Evolutionary conservation across 2,113 vertebrate genomes (phyloP).

Genomic region (Ictalurus punctatus): DNA sequence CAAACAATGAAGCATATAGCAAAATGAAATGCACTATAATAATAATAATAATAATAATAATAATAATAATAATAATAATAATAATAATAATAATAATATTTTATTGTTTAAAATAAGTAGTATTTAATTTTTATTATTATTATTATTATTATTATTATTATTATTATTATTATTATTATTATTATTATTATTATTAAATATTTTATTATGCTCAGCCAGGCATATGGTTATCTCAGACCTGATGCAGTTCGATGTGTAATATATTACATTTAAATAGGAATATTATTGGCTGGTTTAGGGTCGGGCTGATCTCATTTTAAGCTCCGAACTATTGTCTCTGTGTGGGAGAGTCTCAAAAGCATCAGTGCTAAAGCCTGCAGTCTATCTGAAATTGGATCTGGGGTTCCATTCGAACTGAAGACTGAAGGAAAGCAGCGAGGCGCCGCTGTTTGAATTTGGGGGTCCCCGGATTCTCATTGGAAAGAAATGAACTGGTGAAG

Average conservation of each 20-base stretch:
- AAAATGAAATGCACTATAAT: not conserved
- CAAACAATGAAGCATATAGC: not conserved
- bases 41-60: not conserved
- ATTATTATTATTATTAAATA: constrained; percentile 23
- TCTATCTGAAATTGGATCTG: constrained; percentile 99
- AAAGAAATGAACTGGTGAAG: constrained; percentile 93
- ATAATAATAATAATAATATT: constrained; percentile 12
- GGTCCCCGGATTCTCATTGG: constrained; percentile 90
- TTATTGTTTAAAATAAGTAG: not conserved
- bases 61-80: not conserved
- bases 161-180: constrained; percentile 32
- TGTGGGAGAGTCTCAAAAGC: constrained; percentile 72
- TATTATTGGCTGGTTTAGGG: constrained; percentile 46
- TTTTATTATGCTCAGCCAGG: constrained; percentile 21
- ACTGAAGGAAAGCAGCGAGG: constrained; percentile 79
- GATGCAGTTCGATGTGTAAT: constrained; percentile 50
- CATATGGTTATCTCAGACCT: constrained; percentile 43
- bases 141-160: constrained; percentile 24
- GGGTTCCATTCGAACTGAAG: constrained; percentile 88
- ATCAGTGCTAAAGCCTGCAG: constrained; percentile 78
- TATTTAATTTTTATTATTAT: not conserved
- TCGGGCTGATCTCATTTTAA: constrained; percentile 62
- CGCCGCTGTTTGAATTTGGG: constrained; percentile 95
- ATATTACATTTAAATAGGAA: constrained; percentile 53
- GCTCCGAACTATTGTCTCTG: constrained; percentile 69